Evolutionary conservation across 2,797 vertebrate species (phyloP), one percentile per base, ranked within the genome.

Genomic region (Enteromius afrohamiltoni): DNA sequence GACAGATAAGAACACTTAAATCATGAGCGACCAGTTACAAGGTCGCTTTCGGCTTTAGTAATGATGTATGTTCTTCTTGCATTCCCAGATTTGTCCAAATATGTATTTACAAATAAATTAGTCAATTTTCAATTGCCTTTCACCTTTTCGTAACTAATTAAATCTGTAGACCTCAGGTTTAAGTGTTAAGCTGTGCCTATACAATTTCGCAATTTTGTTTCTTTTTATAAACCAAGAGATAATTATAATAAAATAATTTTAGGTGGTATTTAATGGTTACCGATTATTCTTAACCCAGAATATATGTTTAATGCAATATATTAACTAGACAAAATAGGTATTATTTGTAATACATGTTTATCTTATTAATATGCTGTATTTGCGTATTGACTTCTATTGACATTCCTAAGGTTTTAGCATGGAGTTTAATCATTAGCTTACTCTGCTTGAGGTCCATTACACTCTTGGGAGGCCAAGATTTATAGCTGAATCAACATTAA

Each of bases 341-440:
- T 62, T 67, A n/a, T 68, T 68, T 40, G 21, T n/a, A 29, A 31
- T 4, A 42, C 16, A 26, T 53, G 13, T 51, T 67, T 47, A 47
- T 17, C 60, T 53, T 62, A 17, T 65, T 6, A 49, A 65, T 65
- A 6, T 62, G 17, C 19, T 53, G 29, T n/a, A 23, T 69, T 85
- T 16, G 55, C 9, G n/a, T 34, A 34, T 45, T 73, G 42, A n/a
- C 49, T 80, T 10, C 31, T 60, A 23, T 26, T 60, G 55, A 60
- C 84, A 85, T 85, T 85, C 86, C 60, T 67, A 3, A 47, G 51
- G 76, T 55, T 65, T 87, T 77, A 71, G 53, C 51, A 40, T 77
- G 47, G 62, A 49, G 85, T 74, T 86, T 88, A 83, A 88, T 87
- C 58, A 88, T 88, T 88, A 88, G 82, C 70, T 67, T 34, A 45